Evolutionary conservation across 2,113 vertebrate genomes (phyloP), one percentile per base, ranked within the genome.

Genomic region (Paralichthys olivaceus): DNA sequence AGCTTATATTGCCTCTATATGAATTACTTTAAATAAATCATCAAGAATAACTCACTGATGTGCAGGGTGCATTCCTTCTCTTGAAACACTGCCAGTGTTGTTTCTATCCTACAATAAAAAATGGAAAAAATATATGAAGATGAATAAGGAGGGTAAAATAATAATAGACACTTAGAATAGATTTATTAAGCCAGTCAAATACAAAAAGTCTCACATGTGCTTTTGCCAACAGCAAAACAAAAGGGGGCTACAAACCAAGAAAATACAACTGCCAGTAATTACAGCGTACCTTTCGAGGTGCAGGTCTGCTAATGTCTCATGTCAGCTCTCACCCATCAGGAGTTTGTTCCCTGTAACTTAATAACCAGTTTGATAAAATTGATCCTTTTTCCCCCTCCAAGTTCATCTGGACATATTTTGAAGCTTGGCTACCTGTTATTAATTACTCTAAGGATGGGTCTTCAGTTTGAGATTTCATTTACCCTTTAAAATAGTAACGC

Each of bases 111-210:
- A 23, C n/a, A 49, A 51, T 19, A 22, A 53, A 79, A 19, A 65
- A 19, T 3, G 5, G 17, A 20, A 25, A 14, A n/a, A 66, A 26
- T 20, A 60, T n/a, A 17, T 65, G 22, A 59, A 65, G 7, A 58
- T 62, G 64, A 79, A 84, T 49, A 79, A 79, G n/a, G 26, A 84
- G n/a, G n/a, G 47, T 71, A 65, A 88, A 57, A 83, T 49, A 54
- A 32, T 63, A 69, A 34, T n/a, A 88, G 81, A 94, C 93, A 93
- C 93, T 94, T 88, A 92, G 91, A 92, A 94, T 93, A 94, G 90
- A 93, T 95, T 95, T 95, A 95, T 95, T 95, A 93, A 92, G 91
- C 93, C 91, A 93, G 93, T 94, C 92, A 94, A 93, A 93, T 94
- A 94, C 92, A 94, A 95, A 95, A 95, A 88, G 82, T 88, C 86